These are phyloP conservation scores for Papilio elwesi DNA, from an alignment of 2,888 invertebrate species.

Conservation along the genomic window DNA sequence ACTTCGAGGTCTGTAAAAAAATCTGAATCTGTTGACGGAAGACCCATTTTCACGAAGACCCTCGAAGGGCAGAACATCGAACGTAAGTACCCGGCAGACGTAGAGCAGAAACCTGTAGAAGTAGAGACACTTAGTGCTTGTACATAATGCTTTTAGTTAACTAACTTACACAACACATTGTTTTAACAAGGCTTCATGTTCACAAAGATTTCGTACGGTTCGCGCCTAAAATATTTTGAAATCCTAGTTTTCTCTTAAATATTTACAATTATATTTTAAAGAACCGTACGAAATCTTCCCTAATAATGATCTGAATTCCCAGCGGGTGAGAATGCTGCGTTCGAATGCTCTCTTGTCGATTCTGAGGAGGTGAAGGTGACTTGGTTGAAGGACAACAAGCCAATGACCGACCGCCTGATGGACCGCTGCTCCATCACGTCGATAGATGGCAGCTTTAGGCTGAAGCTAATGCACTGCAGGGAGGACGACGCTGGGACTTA, in stretches of 20 bases:
- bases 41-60: slow-evolving; percentile 89
- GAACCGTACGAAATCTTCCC: slow-evolving; percentile 65
- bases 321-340: slow-evolving; percentile 93
- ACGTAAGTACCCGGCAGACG: slow-evolving; percentile 86
- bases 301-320: slow-evolving; percentile 69
- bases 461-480: slow-evolving; percentile 90
- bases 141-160: slow-evolving; percentile 77
- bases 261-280: slow-evolving; percentile 16
- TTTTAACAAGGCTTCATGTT: slow-evolving; percentile 68
- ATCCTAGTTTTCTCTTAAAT: slow-evolving; percentile 16
- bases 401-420: slow-evolving; percentile 89
- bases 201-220: slow-evolving; percentile 63
- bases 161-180: slow-evolving; percentile 78
- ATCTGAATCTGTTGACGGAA: slow-evolving; percentile 80
- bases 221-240: neutral
- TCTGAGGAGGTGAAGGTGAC: slow-evolving; percentile 86
- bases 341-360: slow-evolving; percentile 89
- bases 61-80: slow-evolving; percentile 90
- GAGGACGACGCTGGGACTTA: slow-evolving; percentile 95
- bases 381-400: slow-evolving; percentile 95
- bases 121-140: slow-evolving; percentile 78
- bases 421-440: slow-evolving; percentile 87
- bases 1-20: slow-evolving; percentile 56
- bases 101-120: slow-evolving; percentile 52
- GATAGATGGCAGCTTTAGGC: slow-evolving; percentile 85